Percentiles rank a stretch among this genome's conserved stretches.
Conservation (phyloP, 2,113 vertebrate genomes). For the Notarius quadriscutis region DNA sequence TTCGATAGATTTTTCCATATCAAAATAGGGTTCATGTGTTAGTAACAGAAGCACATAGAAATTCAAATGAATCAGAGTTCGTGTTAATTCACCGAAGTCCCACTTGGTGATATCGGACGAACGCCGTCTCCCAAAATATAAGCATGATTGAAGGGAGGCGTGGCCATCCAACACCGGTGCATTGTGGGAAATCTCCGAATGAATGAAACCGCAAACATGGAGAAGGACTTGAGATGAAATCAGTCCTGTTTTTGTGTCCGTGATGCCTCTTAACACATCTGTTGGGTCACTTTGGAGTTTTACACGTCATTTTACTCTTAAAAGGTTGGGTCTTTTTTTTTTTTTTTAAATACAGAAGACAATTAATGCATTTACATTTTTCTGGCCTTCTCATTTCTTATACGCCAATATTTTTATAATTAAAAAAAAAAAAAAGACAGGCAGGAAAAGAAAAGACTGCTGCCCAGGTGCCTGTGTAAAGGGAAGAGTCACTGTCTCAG, state of each 20-base stretch:
- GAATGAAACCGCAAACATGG: conserved; percentile 4
- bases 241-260: not conserved
- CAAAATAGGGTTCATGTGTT: conserved; percentile 52
- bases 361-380: conserved; percentile 30
- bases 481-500: conserved; percentile 81
- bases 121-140: conserved; percentile 21
- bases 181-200: not conserved
- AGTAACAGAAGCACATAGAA: conserved; percentile 62
- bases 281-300: not conserved
- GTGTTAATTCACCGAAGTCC: conserved; percentile 24
- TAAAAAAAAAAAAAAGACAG: conserved; percentile 65
- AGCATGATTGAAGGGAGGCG: conserved; percentile 30
- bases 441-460: conserved; percentile 83
- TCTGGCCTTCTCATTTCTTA: conserved; percentile 42
- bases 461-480: conserved; percentile 69
- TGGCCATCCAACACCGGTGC: conserved; percentile 26
- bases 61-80: conserved; percentile 47
- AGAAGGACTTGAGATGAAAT: not conserved
- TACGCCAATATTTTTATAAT: conserved; percentile 68
- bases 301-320: not conserved
- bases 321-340: not conserved
- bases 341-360: conserved; percentile 8
- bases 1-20: conserved; percentile 39
- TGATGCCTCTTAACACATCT: not conserved
- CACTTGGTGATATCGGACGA: conserved; percentile 31